Conservation (phyloP, 2,113 vertebrate species). For the Anser brachyrhynchus region DNA sequence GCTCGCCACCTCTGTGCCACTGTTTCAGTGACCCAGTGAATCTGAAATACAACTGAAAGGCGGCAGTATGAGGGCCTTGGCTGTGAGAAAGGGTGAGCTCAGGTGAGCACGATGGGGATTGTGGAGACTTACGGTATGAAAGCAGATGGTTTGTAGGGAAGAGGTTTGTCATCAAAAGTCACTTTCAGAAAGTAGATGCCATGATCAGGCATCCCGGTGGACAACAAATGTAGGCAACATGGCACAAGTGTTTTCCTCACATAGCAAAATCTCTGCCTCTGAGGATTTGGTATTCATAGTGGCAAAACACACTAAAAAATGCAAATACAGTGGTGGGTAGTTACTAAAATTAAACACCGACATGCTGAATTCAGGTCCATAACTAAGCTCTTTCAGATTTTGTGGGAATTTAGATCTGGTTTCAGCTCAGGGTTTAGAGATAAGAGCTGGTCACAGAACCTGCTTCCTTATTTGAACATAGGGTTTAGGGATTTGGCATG, state of each 20-base stretch:
- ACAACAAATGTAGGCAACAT: not conserved
- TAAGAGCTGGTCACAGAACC: not conserved
- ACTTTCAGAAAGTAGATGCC: not conserved
- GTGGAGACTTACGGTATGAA: not conserved
- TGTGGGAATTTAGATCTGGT: not conserved
- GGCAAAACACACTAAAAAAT: not conserved
- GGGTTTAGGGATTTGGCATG: not conserved
- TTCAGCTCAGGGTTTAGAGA: not conserved
- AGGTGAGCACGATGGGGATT: not conserved
- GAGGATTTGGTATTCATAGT: not conserved
- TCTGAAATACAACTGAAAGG: not conserved
- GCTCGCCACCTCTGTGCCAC: not conserved
- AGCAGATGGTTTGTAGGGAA: not conserved
- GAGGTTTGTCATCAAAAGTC: not conserved
- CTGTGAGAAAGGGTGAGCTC: not conserved
- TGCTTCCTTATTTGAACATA: not conserved
- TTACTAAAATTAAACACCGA: not conserved
- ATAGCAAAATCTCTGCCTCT: not conserved
- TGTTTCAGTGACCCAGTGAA: not conserved
- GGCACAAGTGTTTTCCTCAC: not conserved
- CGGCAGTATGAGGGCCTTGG: not conserved
- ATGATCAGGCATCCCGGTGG: not conserved
- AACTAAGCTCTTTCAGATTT: not conserved
- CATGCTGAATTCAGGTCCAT: not conserved
- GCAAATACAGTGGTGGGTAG: not conserved